These are phyloP conservation scores for Alethe diademata DNA, from an alignment of 2,113 vertebrate genomes.

Conservation along the genomic window DNA sequence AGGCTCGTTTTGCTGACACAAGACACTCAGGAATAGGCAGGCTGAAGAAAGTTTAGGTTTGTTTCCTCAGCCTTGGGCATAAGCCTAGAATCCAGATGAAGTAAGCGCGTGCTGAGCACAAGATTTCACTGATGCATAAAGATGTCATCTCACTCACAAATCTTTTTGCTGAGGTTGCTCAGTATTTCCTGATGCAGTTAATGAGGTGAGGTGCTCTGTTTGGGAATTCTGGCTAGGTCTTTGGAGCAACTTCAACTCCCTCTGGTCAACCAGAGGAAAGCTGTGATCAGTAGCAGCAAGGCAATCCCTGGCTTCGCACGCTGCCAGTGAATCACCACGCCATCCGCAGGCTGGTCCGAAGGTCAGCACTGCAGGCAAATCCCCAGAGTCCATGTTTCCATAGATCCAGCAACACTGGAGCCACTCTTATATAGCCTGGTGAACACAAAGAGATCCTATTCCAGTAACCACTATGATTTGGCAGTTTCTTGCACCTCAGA, in stretches of 20 bases:
- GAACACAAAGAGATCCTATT: not conserved
- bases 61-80: constrained; percentile 52
- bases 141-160: constrained; percentile 9
- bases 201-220: not conserved
- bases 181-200: not conserved
- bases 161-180: constrained; percentile 25
- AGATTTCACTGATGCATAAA: constrained; percentile 4
- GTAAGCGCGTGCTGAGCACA: not conserved
- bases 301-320: not conserved
- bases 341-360: not conserved
- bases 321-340: not conserved
- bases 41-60: constrained; percentile 42
- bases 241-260: not conserved
- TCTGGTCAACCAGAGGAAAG: not conserved
- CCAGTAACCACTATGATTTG: not conserved
- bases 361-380: not conserved
- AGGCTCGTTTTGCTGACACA: constrained; percentile 47
- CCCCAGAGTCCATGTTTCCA: not conserved
- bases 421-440: not conserved
- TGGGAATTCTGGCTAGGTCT: not conserved
- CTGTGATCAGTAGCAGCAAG: not conserved
- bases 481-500: not conserved
- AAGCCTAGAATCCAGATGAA: constrained; percentile 45
- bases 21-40: constrained; percentile 14
- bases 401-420: not conserved